Base-by-base conservation (phyloP, 2,797 vertebrate genomes). In the Scolopax bukidnonensis region DNA sequence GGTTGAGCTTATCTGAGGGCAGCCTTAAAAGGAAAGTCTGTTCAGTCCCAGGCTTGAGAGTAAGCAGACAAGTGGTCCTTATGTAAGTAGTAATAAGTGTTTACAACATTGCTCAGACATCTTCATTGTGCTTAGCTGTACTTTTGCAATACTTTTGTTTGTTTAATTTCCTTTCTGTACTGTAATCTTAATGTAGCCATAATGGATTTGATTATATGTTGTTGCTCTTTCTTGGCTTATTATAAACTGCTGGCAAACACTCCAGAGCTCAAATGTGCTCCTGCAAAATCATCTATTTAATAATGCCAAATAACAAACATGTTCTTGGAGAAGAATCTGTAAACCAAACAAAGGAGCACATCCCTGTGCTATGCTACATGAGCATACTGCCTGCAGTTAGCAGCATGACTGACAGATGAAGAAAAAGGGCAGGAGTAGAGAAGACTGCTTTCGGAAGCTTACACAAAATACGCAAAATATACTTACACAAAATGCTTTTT, bases 101-200 rank as follows among this genome's bases (percentile, higher is more conserved):
- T 96, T 96, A 96, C 70, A 78, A 48, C 88, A 94, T 92, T 90
- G 76, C n/a, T 93, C 53, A 79, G 91, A 93, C 91, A 90, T 78
- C 83, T 86, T 91, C 91, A 95, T 93, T 96, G 91, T 93, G 94
- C 79, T 73, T 86, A 81, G 91, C 79, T 69, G 50, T 40, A 86
- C 76, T 96, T 89, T 61, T 96, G 89, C 79, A 96, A 88, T 78
- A 90, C 51, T 95, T 94, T 53, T 90, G 54, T 96, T 96, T 92
- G 89, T 88, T 95, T 95, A 84, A 93, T 93, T 97, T 96, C 91
- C 87, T 90, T 96, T 95, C 63, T 95, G 57, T 88, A 81, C 92
- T 94, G 84, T 96, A 96, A 94, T 91, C 84, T 94, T 95, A 95
- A 95, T 88, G 79, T 65, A 94, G 61, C 65, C 82, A 45, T 89